Evolutionary conservation across 2,888 invertebrate species (phyloP).

Genomic region (Athetis lepigone): DNA sequence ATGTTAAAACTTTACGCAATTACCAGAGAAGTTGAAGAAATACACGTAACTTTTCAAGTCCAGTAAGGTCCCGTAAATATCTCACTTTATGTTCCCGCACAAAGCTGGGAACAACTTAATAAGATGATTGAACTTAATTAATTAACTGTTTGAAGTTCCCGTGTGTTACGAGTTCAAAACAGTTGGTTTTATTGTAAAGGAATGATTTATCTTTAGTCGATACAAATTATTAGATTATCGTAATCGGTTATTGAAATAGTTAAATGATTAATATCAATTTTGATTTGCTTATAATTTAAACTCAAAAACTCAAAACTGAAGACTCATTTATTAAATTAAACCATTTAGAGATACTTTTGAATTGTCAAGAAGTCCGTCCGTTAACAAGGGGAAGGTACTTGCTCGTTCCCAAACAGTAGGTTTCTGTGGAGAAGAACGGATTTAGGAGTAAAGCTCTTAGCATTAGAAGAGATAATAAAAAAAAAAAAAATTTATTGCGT

Average conservation of each 20-base stretch:
- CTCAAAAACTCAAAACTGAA: too few species aligned
- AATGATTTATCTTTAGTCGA: slow-evolving; percentile 35
- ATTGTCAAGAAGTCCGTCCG: too few species aligned
- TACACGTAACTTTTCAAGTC: not conserved
- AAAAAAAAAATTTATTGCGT: too few species aligned
- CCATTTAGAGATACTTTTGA: too few species aligned
- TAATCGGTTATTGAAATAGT: slow-evolving; percentile 6
- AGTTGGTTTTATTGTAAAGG: slow-evolving; percentile 42
- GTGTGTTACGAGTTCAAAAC: slow-evolving; percentile 27
- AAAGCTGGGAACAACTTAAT: slow-evolving; percentile 6
- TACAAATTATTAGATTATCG: not conserved
- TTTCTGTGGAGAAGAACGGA: too few species aligned
- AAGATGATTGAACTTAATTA: slow-evolving; percentile 42
- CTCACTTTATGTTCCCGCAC: not conserved
- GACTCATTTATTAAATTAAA: too few species aligned
- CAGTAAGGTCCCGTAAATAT: not conserved
- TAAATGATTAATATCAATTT: not conserved
- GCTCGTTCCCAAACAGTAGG: too few species aligned
- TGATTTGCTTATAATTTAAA: too few species aligned
- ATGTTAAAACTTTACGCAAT: not conserved
- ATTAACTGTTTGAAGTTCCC: slow-evolving; percentile 38
- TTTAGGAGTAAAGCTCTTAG: too few species aligned
- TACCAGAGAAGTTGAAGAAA: not conserved
- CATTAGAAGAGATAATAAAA: too few species aligned
- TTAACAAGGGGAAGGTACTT: too few species aligned